Conservation (phyloP, 2,888 invertebrate species). For the Pterostichus niger region DNA sequence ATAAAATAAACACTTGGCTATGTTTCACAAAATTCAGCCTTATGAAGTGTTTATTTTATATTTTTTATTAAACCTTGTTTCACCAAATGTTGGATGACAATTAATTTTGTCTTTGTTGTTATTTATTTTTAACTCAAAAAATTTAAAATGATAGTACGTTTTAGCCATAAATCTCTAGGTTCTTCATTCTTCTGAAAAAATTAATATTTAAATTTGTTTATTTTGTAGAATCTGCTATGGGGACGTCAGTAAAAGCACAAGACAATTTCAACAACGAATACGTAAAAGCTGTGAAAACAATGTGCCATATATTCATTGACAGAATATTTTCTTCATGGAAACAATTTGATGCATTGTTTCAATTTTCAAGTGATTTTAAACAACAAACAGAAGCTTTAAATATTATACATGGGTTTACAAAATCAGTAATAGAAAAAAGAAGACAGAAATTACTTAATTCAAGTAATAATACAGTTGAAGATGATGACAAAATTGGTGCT, state of each 20-base stretch:
- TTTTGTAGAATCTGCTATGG: constrained; percentile 36
- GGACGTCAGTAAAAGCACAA: constrained; percentile 36
- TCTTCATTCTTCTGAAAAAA: too few relatives aligned
- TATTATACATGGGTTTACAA: constrained; percentile 78
- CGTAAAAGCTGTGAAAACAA: constrained; percentile 11
- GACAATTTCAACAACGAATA: constrained; percentile 30
- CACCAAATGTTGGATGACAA: too few relatives aligned
- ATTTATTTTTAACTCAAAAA: too few relatives aligned
- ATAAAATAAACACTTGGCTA: too few relatives aligned
- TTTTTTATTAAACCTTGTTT: too few relatives aligned
- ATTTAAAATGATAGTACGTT: too few relatives aligned
- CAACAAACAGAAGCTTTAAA: constrained; percentile 29
- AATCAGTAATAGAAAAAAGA: constrained; percentile 31
- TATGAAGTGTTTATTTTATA: too few relatives aligned
- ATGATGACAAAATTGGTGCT: not conserved
- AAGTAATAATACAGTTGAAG: constrained; percentile 77
- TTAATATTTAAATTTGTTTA: too few relatives aligned
- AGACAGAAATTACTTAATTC: not conserved
- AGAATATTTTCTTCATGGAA: constrained; percentile 41
- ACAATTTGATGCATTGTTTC: constrained; percentile 7
- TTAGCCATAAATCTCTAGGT: too few relatives aligned
- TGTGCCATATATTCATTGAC: not conserved
- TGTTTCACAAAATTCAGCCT: too few relatives aligned
- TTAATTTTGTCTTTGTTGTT: too few relatives aligned
- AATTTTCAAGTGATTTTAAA: constrained; percentile 9